phyloP scores from a whole-genome alignment of 2,113 vertebrate species.

The Coregonus clupeaformis region DNA sequence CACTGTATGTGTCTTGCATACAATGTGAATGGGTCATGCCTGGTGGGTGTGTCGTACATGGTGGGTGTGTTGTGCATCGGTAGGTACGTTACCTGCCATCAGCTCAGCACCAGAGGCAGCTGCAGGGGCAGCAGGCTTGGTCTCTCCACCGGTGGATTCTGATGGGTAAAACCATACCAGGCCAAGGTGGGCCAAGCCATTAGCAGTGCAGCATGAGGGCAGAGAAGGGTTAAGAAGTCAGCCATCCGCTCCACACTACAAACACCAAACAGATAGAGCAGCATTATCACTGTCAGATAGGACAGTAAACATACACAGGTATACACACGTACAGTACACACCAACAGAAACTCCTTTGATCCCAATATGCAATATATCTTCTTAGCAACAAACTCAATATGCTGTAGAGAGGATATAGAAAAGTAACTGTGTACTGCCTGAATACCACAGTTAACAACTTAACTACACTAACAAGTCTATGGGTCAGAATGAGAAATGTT shows the following conservation, averaged over 20 bases:
- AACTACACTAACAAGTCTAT: background rate
- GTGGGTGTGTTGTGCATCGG: background rate
- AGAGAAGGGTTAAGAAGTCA: conserved; percentile 72
- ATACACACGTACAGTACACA: conserved; percentile 12
- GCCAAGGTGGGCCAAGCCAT: conserved; percentile 55
- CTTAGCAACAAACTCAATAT: background rate
- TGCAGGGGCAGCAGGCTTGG: conserved; percentile 77
- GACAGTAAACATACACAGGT: background rate
- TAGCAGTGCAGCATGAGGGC: conserved; percentile 75
- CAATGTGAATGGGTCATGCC: too few relatives aligned
- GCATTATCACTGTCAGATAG: conserved; percentile 8
- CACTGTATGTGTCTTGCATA: too few relatives aligned
- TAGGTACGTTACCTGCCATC: conserved; percentile 85
- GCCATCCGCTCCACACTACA: conserved; percentile 60
- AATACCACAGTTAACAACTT: background rate
- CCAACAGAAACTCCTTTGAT: background rate
- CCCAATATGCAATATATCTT: too few relatives aligned
- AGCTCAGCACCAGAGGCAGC: conserved; percentile 78
- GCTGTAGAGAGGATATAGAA: background rate
- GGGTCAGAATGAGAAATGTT: background rate
- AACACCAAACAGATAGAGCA: conserved; percentile 46
- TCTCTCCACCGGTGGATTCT: conserved; percentile 90
- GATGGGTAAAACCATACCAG: conserved; percentile 31
- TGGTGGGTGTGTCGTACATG: background rate
- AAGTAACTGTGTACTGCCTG: background rate